phyloP scores from a whole-genome alignment of 2,797 vertebrate species.

The Myotis daubentonii region DNA sequence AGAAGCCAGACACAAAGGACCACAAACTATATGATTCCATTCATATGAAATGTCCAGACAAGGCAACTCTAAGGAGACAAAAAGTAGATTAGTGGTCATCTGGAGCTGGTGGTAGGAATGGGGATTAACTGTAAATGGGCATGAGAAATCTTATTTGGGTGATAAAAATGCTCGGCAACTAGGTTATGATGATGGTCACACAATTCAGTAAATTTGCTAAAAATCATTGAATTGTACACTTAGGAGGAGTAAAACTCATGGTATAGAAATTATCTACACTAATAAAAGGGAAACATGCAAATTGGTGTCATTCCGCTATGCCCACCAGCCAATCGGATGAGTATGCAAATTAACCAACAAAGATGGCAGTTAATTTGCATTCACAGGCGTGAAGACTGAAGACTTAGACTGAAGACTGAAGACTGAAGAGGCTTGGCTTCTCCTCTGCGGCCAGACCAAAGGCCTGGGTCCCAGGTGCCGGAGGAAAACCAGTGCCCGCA shows the following conservation, averaged over 20 bases:
- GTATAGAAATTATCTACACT: neutral
- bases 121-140: neutral
- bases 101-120: neutral
- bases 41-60: neutral
- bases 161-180: conserved; percentile 43
- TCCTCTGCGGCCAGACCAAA: no score
- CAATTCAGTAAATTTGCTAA: conserved; percentile 37
- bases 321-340: no score
- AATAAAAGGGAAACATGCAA: no score
- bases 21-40: neutral
- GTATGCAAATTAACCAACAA: no score
- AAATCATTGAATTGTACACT: conserved; percentile 25
- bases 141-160: neutral
- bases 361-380: no score
- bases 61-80: neutral
- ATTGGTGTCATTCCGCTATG: no score
- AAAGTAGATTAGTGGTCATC: neutral
- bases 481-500: no score
- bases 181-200: neutral
- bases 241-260: conserved; percentile 4
- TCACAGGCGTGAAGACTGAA: no score
- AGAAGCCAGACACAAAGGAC: neutral
- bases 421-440: no score
- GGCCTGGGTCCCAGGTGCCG: no score
- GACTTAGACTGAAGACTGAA: no score